Evolutionary conservation across 1,140 invertebrate species (phyloP), one percentile per base, ranked within the genome.

Genomic region (Hesperophylax magnus): DNA sequence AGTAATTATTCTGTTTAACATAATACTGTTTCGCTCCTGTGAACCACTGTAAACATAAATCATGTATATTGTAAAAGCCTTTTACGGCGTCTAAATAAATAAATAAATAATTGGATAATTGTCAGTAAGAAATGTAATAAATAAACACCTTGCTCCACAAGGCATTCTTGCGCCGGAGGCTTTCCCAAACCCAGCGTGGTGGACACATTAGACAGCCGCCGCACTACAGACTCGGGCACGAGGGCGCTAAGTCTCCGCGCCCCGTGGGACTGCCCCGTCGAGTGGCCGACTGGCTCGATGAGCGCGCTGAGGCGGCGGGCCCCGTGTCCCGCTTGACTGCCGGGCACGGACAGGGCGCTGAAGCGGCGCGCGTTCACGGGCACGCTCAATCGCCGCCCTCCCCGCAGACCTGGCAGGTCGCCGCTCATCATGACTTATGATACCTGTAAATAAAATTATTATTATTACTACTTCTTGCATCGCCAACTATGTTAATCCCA

Each of bases 91-190:
- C n/a, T n/a, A n/a, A n/a, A n/a, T n/a, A n/a, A n/a, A n/a, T n/a
- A n/a, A n/a, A n/a, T n/a, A n/a, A n/a, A n/a, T n/a, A n/a, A n/a
- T n/a, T n/a, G n/a, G n/a, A n/a, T n/a, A n/a, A n/a, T n/a, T n/a
- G n/a, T n/a, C n/a, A n/a, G n/a, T n/a, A n/a, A n/a, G n/a, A n/a
- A n/a, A n/a, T n/a, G n/a, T n/a, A n/a, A n/a, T n/a, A n/a, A n/a
- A n/a, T n/a, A n/a, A n/a, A 17, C 34, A 84, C 83, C 83, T 84
- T 84, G 83, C 54, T 84, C 83, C 53, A 84, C 71, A 20, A 84
- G 71, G 31, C 78, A 78, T 17, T 84, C 83, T 4, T 74, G 34
- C 27, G 74, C 53, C 27, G 67, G 47, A 24, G 80, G 78, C 5
- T 76, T 54, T 3, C 72, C 78, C 24, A 84, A 27, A 9, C 82